phyloP scores from a whole-genome alignment of 2,888 invertebrate genomes.

The Mellilla xanthometata region DNA sequence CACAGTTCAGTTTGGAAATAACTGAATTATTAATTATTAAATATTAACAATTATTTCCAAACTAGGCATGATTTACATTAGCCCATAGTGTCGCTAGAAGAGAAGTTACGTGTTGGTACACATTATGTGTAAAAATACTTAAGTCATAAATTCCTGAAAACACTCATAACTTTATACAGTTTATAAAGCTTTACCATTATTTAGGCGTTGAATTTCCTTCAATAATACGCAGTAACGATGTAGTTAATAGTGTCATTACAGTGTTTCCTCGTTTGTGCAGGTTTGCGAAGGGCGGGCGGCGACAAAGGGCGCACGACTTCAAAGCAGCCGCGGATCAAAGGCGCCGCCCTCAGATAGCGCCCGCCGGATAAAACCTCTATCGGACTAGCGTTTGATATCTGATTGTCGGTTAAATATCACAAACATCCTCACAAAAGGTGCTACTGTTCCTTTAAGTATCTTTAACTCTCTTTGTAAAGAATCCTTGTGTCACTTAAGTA shows the following conservation, averaged over 20 bases:
- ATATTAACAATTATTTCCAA: too few relatives aligned
- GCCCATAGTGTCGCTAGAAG: too few relatives aligned
- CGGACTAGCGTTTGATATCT: conserved; percentile 63
- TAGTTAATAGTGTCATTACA: conserved; percentile 48
- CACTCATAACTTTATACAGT: too few relatives aligned
- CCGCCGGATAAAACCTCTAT: conserved; percentile 60
- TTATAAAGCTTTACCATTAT: too few relatives aligned
- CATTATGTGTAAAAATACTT: too few relatives aligned
- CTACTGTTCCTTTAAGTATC: conserved; percentile 36
- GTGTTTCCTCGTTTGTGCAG: conserved; percentile 60
- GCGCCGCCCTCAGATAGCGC: conserved; percentile 56
- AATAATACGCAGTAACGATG: conserved; percentile 1
- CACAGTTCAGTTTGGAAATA: too few relatives aligned
- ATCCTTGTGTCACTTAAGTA: conserved; percentile 33
- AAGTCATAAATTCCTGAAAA: too few relatives aligned
- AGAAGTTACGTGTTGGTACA: too few relatives aligned
- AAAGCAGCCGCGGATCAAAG: conserved; percentile 67
- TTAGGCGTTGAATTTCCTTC: not conserved
- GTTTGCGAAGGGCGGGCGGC: conserved; percentile 42
- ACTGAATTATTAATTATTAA: too few relatives aligned
- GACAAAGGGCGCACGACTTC: conserved; percentile 64
- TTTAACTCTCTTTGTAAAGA: conserved; percentile 33
- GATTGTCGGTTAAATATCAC: conserved; percentile 67
- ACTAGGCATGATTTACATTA: too few relatives aligned
- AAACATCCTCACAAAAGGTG: conserved; percentile 52